phyloP scores from a whole-genome alignment of 2,888 invertebrate genomes.

The Idaea dimidiata region DNA sequence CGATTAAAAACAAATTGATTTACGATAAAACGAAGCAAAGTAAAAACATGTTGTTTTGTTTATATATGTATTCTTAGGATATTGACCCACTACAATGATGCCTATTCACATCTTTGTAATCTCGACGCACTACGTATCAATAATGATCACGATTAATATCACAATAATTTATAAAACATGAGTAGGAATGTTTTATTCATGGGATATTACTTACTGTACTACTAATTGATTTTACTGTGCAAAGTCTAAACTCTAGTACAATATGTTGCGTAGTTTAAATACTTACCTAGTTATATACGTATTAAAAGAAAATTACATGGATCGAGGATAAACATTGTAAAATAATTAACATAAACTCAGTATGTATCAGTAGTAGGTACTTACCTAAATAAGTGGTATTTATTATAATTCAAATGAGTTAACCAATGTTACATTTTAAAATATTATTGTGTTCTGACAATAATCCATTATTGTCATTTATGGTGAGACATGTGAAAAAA shows the following conservation, averaged over 20 bases:
- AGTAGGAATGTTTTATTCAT: not conserved
- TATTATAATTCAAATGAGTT: not conserved
- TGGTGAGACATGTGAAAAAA: no score
- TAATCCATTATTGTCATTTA: no score
- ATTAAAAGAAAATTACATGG: not conserved
- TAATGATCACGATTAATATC: not conserved
- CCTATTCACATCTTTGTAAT: conserved; percentile 2
- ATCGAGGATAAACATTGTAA: conserved; percentile 1
- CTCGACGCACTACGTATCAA: not conserved
- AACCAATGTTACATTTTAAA: no score
- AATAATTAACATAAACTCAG: not conserved
- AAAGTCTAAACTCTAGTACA: not conserved
- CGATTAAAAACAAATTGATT: not conserved
- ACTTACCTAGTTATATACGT: not conserved
- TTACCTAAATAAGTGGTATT: not conserved
- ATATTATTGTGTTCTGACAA: no score
- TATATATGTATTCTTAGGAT: conserved; percentile 22
- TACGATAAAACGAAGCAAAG: not conserved
- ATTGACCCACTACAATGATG: conserved; percentile 17
- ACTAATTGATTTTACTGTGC: not conserved
- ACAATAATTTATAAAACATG: not conserved
- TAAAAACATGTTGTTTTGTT: conserved; percentile 24
- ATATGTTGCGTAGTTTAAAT: not conserved
- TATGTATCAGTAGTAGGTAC: no score
- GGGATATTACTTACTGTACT: not conserved